phyloP scores from a whole-genome alignment of 64 coral and sea anemone genomes.

The Dendronephthya gigantea region DNA sequence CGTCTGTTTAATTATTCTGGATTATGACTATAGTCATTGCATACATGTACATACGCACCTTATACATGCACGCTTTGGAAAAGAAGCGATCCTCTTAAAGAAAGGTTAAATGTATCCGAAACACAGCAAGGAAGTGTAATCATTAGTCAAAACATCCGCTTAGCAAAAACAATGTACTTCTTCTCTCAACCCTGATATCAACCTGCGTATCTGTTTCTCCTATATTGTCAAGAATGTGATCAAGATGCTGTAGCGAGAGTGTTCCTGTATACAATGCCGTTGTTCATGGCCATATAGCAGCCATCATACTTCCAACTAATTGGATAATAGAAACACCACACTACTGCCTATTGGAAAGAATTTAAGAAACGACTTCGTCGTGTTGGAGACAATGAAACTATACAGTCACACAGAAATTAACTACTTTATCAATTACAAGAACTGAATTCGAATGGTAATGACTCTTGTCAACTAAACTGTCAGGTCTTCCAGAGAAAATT shows the following conservation, averaged over 20 bases:
- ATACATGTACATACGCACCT: not conserved
- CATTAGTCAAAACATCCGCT: not conserved
- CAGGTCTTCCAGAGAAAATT: no score
- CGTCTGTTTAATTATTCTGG: not conserved
- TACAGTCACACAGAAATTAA: no score
- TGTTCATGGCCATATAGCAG: not conserved
- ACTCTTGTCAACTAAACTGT: no score
- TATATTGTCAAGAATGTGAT: not conserved
- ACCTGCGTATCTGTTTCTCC: not conserved
- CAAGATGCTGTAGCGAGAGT: not conserved
- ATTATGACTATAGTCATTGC: not conserved
- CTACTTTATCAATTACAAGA: no score
- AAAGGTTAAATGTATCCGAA: not conserved
- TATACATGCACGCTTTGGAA: not conserved
- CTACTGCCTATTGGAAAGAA: not conserved
- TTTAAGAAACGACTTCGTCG: not conserved
- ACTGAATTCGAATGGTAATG: no score
- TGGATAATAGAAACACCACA: not conserved
- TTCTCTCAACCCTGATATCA: not conserved
- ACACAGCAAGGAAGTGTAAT: not conserved
- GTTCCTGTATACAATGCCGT: not conserved
- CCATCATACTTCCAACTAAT: not conserved
- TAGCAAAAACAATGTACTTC: not conserved
- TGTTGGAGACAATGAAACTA: no score
- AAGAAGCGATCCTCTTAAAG: not conserved